Conservation (phyloP, 2,888 invertebrate genomes). For the Conomelus anceps region DNA sequence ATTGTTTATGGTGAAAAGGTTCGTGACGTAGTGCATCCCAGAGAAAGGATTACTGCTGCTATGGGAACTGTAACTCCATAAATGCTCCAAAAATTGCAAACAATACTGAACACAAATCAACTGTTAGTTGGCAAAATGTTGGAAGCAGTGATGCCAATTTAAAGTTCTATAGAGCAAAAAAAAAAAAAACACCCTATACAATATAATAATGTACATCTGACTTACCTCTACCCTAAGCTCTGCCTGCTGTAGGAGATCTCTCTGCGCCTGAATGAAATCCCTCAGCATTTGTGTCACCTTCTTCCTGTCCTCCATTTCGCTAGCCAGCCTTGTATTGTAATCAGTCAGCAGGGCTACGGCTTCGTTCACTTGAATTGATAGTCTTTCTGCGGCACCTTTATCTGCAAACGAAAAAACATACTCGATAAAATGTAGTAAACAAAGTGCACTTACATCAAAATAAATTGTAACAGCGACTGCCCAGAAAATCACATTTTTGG, state of each 20-base stretch:
- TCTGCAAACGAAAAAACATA: slow-evolving; percentile 46
- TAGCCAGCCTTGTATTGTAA: slow-evolving; percentile 78
- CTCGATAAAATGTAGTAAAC: not conserved
- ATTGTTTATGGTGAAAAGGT: too few species aligned
- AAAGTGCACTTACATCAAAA: too few species aligned
- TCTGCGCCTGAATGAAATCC: slow-evolving; percentile 81
- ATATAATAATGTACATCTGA: not conserved
- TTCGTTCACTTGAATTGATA: slow-evolving; percentile 78
- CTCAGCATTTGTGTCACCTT: slow-evolving; percentile 78
- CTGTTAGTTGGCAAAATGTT: not conserved
- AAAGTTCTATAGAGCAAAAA: too few species aligned
- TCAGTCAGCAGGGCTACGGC: slow-evolving; percentile 80
- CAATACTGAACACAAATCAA: too few species aligned
- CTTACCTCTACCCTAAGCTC: slow-evolving; percentile 79
- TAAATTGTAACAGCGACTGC: too few species aligned
- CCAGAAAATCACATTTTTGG: too few species aligned
- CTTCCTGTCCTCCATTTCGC: slow-evolving; percentile 84
- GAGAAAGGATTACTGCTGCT: too few species aligned
- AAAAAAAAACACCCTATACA: not conserved
- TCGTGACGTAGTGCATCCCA: too few species aligned
- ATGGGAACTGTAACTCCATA: too few species aligned
- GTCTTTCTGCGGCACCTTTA: slow-evolving; percentile 68
- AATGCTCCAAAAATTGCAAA: not conserved
- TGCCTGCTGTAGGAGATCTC: slow-evolving; percentile 76
- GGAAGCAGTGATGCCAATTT: too few species aligned